Evolutionary conservation across 2,888 invertebrate genomes (phyloP).

Genomic region (Glaucopsyche alexis): DNA sequence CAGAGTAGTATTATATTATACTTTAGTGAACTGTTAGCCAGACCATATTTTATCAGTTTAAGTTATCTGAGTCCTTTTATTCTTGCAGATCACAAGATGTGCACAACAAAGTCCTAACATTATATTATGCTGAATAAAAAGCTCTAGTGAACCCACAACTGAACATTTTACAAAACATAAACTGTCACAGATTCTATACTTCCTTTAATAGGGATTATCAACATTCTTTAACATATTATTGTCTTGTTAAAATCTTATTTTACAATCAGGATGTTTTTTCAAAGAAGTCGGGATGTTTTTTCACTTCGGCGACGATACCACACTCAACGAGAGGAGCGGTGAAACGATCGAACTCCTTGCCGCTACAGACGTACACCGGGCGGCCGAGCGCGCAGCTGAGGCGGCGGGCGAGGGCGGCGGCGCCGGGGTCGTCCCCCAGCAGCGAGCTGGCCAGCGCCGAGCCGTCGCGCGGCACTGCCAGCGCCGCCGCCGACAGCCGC

Average conservation of each 20-base stretch:
- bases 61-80: no score
- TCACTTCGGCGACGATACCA: slow-evolving; percentile 53
- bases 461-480: slow-evolving; percentile 47
- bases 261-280: not conserved
- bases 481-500: slow-evolving; percentile 46
- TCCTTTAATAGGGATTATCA: no score
- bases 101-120: no score
- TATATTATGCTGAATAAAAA: no score
- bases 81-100: no score
- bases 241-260: not conserved
- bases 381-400: slow-evolving; percentile 46
- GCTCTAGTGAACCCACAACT: no score
- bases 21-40: no score
- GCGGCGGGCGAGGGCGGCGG: slow-evolving; percentile 51
- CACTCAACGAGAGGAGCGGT: slow-evolving; percentile 52
- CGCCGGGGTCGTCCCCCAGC: slow-evolving; percentile 40
- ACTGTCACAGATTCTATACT: no score
- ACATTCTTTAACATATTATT: no score
- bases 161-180: no score
- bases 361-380: slow-evolving; percentile 53
- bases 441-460: slow-evolving; percentile 40
- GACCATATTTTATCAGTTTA: no score
- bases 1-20: no score
- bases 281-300: slow-evolving; percentile 46
- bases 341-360: slow-evolving; percentile 51